Conservation (phyloP, 1,140 invertebrate species). For the Globodera rostochiensis region DNA sequence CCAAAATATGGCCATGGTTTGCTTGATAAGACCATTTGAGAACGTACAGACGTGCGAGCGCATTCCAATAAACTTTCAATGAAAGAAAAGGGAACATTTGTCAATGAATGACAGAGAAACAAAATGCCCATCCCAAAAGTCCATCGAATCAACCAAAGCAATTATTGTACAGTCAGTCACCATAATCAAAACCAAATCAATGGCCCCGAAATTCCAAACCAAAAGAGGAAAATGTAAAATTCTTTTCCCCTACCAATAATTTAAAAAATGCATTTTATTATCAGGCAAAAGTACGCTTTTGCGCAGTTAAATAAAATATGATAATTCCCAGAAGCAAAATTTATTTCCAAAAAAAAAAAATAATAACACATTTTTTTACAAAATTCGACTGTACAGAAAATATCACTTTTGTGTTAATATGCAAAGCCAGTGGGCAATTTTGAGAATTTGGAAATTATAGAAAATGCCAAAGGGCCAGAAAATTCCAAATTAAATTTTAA, state of each 20-base stretch:
- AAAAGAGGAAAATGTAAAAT: too few relatives aligned
- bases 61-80: not conserved
- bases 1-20: not conserved
- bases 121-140: too few relatives aligned
- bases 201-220: too few relatives aligned
- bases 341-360: constrained; percentile 1
- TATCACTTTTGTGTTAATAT: not conserved
- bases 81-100: not conserved
- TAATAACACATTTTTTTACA: not conserved
- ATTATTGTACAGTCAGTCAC: too few relatives aligned
- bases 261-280: too few relatives aligned
- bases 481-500: not conserved
- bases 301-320: too few relatives aligned
- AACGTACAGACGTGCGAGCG: not conserved
- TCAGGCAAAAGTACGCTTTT: too few relatives aligned
- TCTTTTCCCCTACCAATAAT: too few relatives aligned
- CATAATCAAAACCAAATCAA: too few relatives aligned
- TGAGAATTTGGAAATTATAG: not conserved
- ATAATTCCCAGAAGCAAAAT: not conserved
- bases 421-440: not conserved
- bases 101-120: not conserved
- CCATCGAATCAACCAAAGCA: too few relatives aligned
- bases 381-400: not conserved
- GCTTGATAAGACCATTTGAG: not conserved
- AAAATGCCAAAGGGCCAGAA: not conserved